Conservation (phyloP, 1,140 invertebrate genomes). For the Tetramorium parvispinum region DNA sequence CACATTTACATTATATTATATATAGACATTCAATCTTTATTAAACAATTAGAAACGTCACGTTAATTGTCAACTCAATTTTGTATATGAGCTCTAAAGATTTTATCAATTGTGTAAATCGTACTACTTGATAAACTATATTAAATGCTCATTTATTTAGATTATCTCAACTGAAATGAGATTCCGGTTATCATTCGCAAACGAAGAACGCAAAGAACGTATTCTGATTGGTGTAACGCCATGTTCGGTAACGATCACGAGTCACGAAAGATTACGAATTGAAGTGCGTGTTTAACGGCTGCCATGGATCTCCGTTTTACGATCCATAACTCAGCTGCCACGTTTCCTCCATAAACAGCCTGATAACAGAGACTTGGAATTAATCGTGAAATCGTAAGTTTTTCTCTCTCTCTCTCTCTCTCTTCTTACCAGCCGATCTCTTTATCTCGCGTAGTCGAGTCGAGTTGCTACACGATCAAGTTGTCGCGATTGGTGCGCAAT, state of each 20-base stretch:
- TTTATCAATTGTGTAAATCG: neutral
- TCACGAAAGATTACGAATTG: conserved; percentile 53
- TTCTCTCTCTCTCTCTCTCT: conserved; percentile 6
- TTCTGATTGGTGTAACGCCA: neutral
- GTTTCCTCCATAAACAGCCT: conserved; percentile 5
- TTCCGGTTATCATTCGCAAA: conserved; percentile 1
- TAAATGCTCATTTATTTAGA: conserved; percentile 7
- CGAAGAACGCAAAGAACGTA: neutral
- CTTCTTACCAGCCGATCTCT: neutral
- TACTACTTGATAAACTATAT: neutral
- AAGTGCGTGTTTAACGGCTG: conserved; percentile 42
- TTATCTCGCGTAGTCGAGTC: conserved; percentile 25
- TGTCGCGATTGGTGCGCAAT: conserved; percentile 33
- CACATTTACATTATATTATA: neutral
- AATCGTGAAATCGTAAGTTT: conserved; percentile 50
- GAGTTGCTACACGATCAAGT: conserved; percentile 42
- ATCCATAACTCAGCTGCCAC: conserved; percentile 44
- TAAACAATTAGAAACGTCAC: neutral
- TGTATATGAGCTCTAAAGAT: neutral
- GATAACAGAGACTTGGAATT: conserved; percentile 58
- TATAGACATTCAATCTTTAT: neutral
- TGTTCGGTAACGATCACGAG: conserved; percentile 39
- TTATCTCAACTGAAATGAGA: conserved; percentile 13
- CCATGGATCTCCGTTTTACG: conserved; percentile 56
- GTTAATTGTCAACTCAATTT: conserved; percentile 31